Conservation (phyloP, 2,888 invertebrate genomes). For the Griposia aprilina region DNA sequence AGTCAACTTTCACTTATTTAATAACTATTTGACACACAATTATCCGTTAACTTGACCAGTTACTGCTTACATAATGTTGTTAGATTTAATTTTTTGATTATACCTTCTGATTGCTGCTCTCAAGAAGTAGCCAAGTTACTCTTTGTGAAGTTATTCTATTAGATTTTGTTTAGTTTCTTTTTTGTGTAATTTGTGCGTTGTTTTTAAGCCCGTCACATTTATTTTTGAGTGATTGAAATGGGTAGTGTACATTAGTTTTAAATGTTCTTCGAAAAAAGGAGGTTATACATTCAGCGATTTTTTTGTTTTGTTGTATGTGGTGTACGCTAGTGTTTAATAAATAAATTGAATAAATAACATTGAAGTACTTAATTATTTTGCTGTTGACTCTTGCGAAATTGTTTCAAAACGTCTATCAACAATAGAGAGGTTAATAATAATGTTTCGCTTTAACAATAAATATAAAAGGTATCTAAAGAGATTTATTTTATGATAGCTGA, state of each 20-base stretch:
- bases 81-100: constrained; percentile 17
- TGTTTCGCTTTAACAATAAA: constrained; percentile 14
- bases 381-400: background rate
- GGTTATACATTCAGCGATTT: too few species aligned
- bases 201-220: background rate
- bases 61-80: constrained; percentile 41
- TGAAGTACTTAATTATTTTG: background rate
- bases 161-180: background rate
- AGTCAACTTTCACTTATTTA: constrained; percentile 53
- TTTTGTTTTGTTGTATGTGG: too few species aligned
- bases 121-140: constrained; percentile 11
- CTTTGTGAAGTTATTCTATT: background rate
- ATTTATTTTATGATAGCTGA: constrained; percentile 6
- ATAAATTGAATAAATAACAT: too few species aligned
- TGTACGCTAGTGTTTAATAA: too few species aligned
- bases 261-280: too few species aligned
- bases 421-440: background rate
- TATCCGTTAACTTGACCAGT: constrained; percentile 27
- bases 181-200: background rate
- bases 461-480: background rate
- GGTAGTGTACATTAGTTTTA: too few species aligned
- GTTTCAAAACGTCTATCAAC: background rate
- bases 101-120: constrained; percentile 2
- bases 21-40: constrained; percentile 44
- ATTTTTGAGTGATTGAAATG: background rate